Evolutionary conservation across 2,888 invertebrate genomes (phyloP).

Genomic region (Stenodera caucasica): DNA sequence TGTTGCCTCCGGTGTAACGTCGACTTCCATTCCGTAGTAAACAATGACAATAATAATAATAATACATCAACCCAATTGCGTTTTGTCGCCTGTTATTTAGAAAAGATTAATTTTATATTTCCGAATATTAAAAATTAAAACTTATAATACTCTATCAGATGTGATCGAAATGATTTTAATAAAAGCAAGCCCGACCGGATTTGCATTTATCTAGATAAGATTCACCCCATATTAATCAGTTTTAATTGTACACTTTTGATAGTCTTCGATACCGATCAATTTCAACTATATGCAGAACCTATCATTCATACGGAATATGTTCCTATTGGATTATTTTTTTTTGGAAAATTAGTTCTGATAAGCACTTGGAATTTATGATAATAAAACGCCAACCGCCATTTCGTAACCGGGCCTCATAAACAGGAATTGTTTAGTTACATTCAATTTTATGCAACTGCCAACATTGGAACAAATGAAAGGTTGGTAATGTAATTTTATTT

Average conservation of each 20-base stretch:
- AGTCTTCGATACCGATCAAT: constrained; percentile 7
- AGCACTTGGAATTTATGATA: constrained; percentile 36
- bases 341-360: neutral
- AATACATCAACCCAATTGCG: neutral
- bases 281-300: constrained; percentile 21
- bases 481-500: too few species aligned
- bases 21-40: constrained; percentile 54
- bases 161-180: constrained; percentile 26
- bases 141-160: constrained; percentile 8
- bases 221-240: constrained; percentile 47
- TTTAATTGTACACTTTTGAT: constrained; percentile 27
- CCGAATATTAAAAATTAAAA: neutral
- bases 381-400: constrained; percentile 55
- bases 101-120: neutral
- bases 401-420: constrained; percentile 52
- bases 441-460: constrained; percentile 8
- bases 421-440: constrained; percentile 44
- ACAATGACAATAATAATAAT: neutral
- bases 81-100: constrained; percentile 5
- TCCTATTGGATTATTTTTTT: constrained; percentile 29
- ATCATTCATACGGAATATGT: constrained; percentile 34
- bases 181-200: constrained; percentile 21
- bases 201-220: constrained; percentile 12
- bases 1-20: constrained; percentile 51
- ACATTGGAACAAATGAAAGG: constrained; percentile 32